phyloP scores from a whole-genome alignment of 1,140 invertebrate genomes.

The Lanistes nyassanus region DNA sequence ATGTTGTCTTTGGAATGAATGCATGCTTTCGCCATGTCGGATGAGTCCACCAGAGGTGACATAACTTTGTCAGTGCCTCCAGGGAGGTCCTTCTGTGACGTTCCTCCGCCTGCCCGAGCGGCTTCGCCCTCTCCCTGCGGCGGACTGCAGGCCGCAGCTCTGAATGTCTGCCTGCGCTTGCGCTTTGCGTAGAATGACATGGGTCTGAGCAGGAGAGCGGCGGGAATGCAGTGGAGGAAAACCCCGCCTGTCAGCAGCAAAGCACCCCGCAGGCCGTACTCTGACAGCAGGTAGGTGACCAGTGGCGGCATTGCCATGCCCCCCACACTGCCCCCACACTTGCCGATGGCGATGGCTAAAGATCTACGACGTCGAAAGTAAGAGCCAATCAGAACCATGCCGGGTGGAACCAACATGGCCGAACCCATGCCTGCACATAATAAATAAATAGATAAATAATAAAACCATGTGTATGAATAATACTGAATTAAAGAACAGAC shows the following conservation, averaged over 20 bases:
- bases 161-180: too few species aligned
- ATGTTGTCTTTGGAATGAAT: too few species aligned
- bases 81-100: too few species aligned
- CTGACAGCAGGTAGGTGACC: slow-evolving; percentile 7
- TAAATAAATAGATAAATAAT: too few species aligned
- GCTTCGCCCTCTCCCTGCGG: not conserved
- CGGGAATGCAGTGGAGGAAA: slow-evolving; percentile 11
- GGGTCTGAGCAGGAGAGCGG: slow-evolving; percentile 20
- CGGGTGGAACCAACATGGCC: slow-evolving; percentile 6
- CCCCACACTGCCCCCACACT: slow-evolving; percentile 26
- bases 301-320: slow-evolving; percentile 24
- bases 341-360: slow-evolving; percentile 24
- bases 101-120: not conserved
- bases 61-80: too few species aligned
- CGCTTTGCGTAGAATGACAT: not conserved
- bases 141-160: not conserved
- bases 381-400: slow-evolving; percentile 14
- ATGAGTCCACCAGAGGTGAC: too few species aligned
- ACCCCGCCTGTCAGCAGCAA: slow-evolving; percentile 18
- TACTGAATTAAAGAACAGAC: too few species aligned
- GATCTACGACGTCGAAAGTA: slow-evolving; percentile 29
- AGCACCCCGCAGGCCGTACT: slow-evolving; percentile 22
- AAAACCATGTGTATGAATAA: too few species aligned
- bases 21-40: too few species aligned
- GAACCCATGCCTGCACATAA: slow-evolving; percentile 12